Evolutionary conservation across 1,140 invertebrate genomes (phyloP), one percentile per base, ranked within the genome.

Genomic region (Papilio polytes): DNA sequence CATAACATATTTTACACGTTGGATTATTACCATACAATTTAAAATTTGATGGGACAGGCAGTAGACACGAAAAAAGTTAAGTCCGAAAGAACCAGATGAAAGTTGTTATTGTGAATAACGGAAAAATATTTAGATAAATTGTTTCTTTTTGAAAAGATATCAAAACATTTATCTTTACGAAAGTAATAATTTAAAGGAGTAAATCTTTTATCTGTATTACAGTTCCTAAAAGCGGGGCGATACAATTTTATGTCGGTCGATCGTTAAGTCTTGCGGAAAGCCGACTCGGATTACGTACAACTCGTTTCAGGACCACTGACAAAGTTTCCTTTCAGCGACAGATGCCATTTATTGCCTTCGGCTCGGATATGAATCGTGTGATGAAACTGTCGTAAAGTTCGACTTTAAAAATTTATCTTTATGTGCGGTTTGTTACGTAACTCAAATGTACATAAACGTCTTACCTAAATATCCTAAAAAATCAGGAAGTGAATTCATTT

Each of bases 311-410:
- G 53, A 78, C 76, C 76, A 78, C 76, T 78, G 76, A 78, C 76
- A 78, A 78, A 78, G 76, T 78, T 78, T 78, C 76, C 53, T 78
- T 78, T 78, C 36, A 78, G 53, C 76, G 76, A 78, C 76, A 78
- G 76, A 78, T 78, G 76, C 76, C 56, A 78, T 78, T 78, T 78
- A 78, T 78, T 78, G 76, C 76, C 53, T 78, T 44, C 31, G 56
- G 31, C 53, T 41, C 76, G 51, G 53, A 78, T 78, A 78, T 78
- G 53, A 78, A 59, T 78, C 74, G 41, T 53, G 44, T 76, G 74
- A 76, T 53, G 20, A 51, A 76, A 76, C 46, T 76, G 74, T 76
- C 44, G 74, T 76, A 76, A 76, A 76, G 74, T 76, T 53, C 13
- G 74, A 76, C 41, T 76, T 76, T 76, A 22, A 76, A 76, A 76